Evolutionary conservation across 2,113 vertebrate genomes (phyloP), one percentile per base, ranked within the genome.

Genomic region (Osmerus mordax): DNA sequence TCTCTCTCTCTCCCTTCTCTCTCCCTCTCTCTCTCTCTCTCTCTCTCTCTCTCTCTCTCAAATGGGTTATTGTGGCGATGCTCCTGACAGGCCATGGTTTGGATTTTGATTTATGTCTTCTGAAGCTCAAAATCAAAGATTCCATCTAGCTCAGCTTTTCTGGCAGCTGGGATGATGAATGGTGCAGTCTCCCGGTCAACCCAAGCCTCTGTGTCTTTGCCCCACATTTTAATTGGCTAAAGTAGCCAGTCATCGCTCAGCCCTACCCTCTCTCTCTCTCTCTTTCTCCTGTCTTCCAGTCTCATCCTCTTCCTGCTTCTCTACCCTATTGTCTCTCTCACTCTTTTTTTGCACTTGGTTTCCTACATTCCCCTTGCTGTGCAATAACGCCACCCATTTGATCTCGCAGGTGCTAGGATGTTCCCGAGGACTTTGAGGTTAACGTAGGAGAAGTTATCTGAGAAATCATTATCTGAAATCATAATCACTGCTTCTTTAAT

Each of bases 81-180:
- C 92, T 92, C 95, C 93, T 97, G 97, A 98, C 96, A 98, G 96
- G 94, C 94, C 94, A 92, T 95, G 96, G 95, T 98, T 98, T 98
- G 98, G 97, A 98, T 98, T 98, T 98, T 98, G 97, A 99, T 99
- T 99, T 99, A 99, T 99, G 97, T 98, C 96, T 97, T 96, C 95
- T 96, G 96, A 98, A 98, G 95, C 96, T 98, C 97, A 99, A 99
- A 99, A 99, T 99, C 97, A 99, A 99, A 99, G 97, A 98, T 98
- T 98, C 96, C 97, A 99, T 99, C 97, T 98, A 98, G 94, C 97
- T 96, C 97, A 98, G 96, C 96, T 99, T 98, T 98, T 98, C 98
- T 99, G 97, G 97, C 97, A 99, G 96, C 96, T 96, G 91, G 95
- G 96, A 99, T 99, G 97, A 99, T 99, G 97, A 98, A 98, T 98